These are phyloP conservation scores for Hirtodrosophila cameraria DNA, from an alignment of 2,888 invertebrate species.

Conservation along the genomic window DNA sequence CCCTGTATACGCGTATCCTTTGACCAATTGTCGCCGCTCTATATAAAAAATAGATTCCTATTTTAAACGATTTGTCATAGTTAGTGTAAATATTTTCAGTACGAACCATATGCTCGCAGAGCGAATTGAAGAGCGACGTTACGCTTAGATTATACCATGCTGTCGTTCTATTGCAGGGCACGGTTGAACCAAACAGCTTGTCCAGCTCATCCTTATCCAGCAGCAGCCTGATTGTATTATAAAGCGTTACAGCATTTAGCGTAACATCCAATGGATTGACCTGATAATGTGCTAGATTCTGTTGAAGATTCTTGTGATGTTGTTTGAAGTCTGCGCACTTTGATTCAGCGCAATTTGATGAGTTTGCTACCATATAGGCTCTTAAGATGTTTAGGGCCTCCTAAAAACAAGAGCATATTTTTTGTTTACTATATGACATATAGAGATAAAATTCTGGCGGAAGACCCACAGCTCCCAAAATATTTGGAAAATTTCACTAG, in stretches of 20 bases:
- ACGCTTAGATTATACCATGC: constrained; percentile 63
- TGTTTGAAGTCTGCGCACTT: constrained; percentile 32
- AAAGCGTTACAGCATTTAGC: constrained; percentile 57
- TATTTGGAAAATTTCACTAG: no score
- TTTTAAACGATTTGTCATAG: no score
- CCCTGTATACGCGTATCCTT: constrained; percentile 22
- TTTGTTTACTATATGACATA: no score
- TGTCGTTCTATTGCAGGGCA: constrained; percentile 34
- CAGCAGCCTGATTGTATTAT: constrained; percentile 48
- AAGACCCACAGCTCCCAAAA: no score
- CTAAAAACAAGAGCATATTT: constrained; percentile 32
- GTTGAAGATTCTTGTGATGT: constrained; percentile 31
- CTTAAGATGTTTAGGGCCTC: constrained; percentile 50
- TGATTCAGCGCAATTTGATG: constrained; percentile 51
- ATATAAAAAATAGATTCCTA: not conserved
- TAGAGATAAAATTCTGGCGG: no score
- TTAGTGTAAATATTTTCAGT: no score
- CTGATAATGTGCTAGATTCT: constrained; percentile 35
- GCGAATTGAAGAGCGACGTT: constrained; percentile 52
- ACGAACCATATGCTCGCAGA: constrained; percentile 32
- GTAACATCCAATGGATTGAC: constrained; percentile 3
- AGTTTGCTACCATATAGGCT: constrained; percentile 51
- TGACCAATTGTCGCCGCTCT: constrained; percentile 8
- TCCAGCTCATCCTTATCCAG: constrained; percentile 61
- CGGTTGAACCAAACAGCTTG: constrained; percentile 57